Evolutionary conservation across 2,797 vertebrate genomes (phyloP), one percentile per base, ranked within the genome.

Genomic region (Anolis apletophallus): DNA sequence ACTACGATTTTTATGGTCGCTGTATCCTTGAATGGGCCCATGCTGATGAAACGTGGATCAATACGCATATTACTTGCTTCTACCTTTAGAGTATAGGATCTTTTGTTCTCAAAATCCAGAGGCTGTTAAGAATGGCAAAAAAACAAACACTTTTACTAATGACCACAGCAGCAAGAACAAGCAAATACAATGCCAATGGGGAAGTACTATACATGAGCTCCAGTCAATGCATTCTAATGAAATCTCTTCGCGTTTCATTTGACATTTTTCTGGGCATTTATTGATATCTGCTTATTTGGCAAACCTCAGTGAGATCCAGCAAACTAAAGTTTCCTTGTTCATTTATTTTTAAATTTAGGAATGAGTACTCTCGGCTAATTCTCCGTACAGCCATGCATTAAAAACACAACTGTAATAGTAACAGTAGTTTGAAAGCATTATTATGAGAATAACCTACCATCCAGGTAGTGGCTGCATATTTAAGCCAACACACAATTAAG

Each of bases 101-200:
- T 97, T 93, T 98, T 99, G 94, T 92, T 97, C 96, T 99, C 99
- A 81, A 97, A 99, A 96, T 99, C 98, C 96, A 99, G 94, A 29
- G 97, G 97, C 98, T 99, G 97, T 82, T 92, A 94, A 87, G 90
- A 95, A 93, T 88, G 93, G 96, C 93, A 96, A 90, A 96, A 90
- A 96, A 96, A 97, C 26, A 92, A 93, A 96, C 94, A 91, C 21
- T 95, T 94, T 96, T 89, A 94, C 94, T 96, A 95, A 94, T 95
- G 95, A 94, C 87, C 89, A 87, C 76, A 91, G 92, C 94, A 91
- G 91, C 91, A 92, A 95, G 93, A 95, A 96, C 91, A 95, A 95
- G 94, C 85, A 85, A 89, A 85, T 32, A 0, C 87, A 92, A 95
- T 89, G 89, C 91, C 95, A 95, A 95, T 92, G 88, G 95, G 93